These are phyloP conservation scores for Cryptus armator DNA, from an alignment of 2,888 invertebrate genomes.

Conservation along the genomic window DNA sequence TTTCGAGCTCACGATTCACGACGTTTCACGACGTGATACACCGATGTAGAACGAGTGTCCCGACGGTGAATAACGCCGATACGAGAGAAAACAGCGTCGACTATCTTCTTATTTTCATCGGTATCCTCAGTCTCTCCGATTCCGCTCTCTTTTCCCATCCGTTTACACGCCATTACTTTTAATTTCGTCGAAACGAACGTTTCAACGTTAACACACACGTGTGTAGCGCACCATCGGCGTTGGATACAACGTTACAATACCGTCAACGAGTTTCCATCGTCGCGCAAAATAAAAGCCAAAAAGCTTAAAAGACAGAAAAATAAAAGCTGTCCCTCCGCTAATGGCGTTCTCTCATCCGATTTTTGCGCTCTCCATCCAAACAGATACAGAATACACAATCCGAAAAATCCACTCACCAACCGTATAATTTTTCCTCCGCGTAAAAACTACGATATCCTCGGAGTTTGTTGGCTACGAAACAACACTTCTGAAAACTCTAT, in stretches of 20 bases:
- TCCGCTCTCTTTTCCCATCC: slow-evolving; percentile 10
- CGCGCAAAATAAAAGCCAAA: neutral
- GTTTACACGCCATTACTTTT: slow-evolving; percentile 65
- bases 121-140: slow-evolving; percentile 2
- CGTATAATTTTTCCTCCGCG: neutral
- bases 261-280: slow-evolving; percentile 30
- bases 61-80: slow-evolving; percentile 49
- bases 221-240: neutral
- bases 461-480: slow-evolving; percentile 27
- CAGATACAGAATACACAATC: neutral
- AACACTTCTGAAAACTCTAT: slow-evolving; percentile 59
- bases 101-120: slow-evolving; percentile 39
- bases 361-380: neutral
- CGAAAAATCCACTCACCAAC: neutral
- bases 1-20: slow-evolving; percentile 38
- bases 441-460: neutral
- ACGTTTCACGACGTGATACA: slow-evolving; percentile 29
- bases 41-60: slow-evolving; percentile 47
- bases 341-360: slow-evolving; percentile 37
- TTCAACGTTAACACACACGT: slow-evolving; percentile 19
- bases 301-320: slow-evolving; percentile 48
- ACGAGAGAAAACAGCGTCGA: slow-evolving; percentile 25
- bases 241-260: neutral
- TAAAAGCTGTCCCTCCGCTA: slow-evolving; percentile 46
- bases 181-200: slow-evolving; percentile 58